phyloP scores from a whole-genome alignment of 2,888 invertebrate species.

The Ophion ventricosus region DNA sequence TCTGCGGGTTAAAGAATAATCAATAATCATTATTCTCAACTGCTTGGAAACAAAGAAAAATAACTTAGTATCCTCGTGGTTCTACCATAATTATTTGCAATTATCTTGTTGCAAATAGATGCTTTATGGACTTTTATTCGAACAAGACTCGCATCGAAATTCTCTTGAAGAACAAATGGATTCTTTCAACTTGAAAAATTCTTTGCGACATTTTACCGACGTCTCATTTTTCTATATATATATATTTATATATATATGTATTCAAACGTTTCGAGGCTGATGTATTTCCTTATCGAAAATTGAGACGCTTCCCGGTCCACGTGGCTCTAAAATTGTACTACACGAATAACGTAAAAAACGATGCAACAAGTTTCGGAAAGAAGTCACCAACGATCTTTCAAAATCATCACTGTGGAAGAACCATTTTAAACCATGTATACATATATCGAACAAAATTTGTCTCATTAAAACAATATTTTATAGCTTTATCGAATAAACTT shows the following conservation, averaged over 20 bases:
- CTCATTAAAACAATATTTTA: conserved; percentile 19
- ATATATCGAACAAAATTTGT: conserved; percentile 23
- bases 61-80: background rate
- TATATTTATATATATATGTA: too few species aligned
- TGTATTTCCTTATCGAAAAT: conserved; percentile 17
- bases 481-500: conserved; percentile 25
- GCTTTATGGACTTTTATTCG: conserved; percentile 1
- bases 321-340: conserved; percentile 33
- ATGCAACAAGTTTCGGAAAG: conserved; percentile 43
- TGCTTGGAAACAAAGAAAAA: background rate
- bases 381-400: background rate
- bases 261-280: background rate
- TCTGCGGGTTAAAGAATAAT: background rate
- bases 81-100: background rate
- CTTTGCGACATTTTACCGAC: background rate
- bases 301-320: conserved; percentile 33
- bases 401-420: conserved; percentile 10
- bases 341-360: conserved; percentile 35
- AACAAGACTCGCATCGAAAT: background rate
- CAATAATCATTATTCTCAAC: background rate
- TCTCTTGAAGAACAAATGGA: background rate
- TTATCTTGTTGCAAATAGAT: background rate
- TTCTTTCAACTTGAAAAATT: conserved; percentile 4
- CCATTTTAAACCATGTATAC: conserved; percentile 4
- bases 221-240: background rate